Evolutionary conservation across 2,888 invertebrate species (phyloP).

Genomic region (Patella depressa): DNA sequence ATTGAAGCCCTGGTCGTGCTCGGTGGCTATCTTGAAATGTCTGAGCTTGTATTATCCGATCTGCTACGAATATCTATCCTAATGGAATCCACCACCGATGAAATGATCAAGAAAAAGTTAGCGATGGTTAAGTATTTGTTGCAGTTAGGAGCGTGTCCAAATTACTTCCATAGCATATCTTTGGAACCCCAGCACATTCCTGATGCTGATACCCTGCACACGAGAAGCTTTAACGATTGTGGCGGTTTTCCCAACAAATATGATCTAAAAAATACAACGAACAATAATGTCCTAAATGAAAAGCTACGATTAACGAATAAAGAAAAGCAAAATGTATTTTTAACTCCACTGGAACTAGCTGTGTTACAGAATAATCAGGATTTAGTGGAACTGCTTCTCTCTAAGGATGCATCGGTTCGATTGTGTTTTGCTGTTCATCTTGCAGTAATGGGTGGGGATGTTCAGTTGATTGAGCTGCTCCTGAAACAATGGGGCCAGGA

Average conservation of each 20-base stretch:
- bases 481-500: conserved; percentile 25
- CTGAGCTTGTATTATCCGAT: conserved; percentile 18
- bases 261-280: too few species aligned
- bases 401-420: conserved; percentile 26
- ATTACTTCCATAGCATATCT: background rate
- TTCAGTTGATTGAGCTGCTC: conserved; percentile 18
- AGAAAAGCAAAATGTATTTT: conserved; percentile 21
- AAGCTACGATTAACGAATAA: too few species aligned
- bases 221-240: too few species aligned
- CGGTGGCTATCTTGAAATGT: background rate
- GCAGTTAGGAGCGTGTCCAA: conserved; percentile 31
- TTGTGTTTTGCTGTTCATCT: conserved; percentile 37
- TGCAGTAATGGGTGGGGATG: conserved; percentile 23
- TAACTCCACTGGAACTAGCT: conserved; percentile 31
- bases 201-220: too few species aligned
- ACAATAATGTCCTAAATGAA: too few species aligned
- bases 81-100: conserved; percentile 15
- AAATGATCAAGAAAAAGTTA: background rate
- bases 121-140: conserved; percentile 24
- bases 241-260: too few species aligned
- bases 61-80: conserved; percentile 25
- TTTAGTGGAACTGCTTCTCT: conserved; percentile 27
- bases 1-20: conserved; percentile 14
- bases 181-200: too few species aligned
- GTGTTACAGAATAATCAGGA: conserved; percentile 24